Conservation (phyloP, 2,113 vertebrate species). For the Crotalus viridis region DNA sequence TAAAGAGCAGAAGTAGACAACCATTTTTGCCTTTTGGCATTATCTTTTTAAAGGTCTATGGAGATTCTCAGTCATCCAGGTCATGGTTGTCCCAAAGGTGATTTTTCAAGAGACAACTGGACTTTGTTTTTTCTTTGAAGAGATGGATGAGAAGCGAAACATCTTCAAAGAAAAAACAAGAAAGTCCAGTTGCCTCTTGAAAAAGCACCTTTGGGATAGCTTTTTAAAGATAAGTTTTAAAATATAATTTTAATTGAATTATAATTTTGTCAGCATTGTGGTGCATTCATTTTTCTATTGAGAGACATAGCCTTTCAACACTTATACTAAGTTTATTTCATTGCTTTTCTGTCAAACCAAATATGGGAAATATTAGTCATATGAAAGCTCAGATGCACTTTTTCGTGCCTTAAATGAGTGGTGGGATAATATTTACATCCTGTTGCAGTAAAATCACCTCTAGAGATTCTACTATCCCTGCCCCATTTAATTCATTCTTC, state of each 20-base stretch:
- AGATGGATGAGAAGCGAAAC: neutral
- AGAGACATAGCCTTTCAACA: neutral
- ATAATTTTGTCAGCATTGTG: neutral
- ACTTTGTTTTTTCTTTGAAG: neutral
- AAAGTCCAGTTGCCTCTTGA: neutral
- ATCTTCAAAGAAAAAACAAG: neutral
- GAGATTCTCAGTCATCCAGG: neutral
- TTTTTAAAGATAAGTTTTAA: neutral
- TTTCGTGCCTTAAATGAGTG: neutral
- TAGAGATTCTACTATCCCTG: neutral
- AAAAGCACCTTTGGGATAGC: neutral
- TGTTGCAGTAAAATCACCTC: neutral
- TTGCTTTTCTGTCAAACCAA: neutral
- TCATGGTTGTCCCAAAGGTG: neutral
- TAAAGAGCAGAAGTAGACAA: neutral
- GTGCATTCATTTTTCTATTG: neutral
- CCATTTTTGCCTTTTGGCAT: neutral
- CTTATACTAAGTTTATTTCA: neutral
- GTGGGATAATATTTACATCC: neutral
- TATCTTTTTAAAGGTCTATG: neutral
- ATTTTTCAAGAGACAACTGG: neutral
- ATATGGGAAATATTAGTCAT: neutral
- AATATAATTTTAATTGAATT: constrained; percentile 2
- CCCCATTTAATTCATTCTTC: neutral
- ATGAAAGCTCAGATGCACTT: neutral